Base-by-base conservation (phyloP, 2,797 vertebrate genomes). In the Sebastiscus tertius region DNA sequence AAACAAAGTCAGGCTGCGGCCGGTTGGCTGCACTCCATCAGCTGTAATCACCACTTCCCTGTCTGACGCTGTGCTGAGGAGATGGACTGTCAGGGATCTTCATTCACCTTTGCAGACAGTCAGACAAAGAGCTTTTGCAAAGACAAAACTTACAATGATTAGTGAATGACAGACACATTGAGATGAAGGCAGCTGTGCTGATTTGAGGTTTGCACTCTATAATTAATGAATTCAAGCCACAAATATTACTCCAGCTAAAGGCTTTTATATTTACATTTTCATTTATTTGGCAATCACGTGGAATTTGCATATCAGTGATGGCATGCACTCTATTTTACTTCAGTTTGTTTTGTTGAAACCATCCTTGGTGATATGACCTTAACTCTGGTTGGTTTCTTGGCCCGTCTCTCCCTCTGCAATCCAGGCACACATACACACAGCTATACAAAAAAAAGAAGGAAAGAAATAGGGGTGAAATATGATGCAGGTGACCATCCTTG, bases 401-500 rank as follows among this genome's bases (percentile, higher is more conserved):
- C 8, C n/a, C 5, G 12, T 62, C 58, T 36, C 63, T 68, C 58
- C 69, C 24, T 74, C 36, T 31, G 36, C 9, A 69, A 24, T 69
- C 26, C 62, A 73, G 22, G 13, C 69, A 65, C 49, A 82, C 34
- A 58, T 49, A 27, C 7, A 58, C 26, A 56, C 14, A 61, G 64
- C 74, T 46, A 65, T n/a, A 75, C 59, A 81, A 83, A 49, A 78
- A 81, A 76, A 65, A 81, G 80, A 34, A 78, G 63, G 81, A 78
- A 54, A 33, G 24, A 75, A 66, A 27, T 24, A 65, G 27, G 72
- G 76, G 71, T 82, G 27, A 88, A 92, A 90, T 92, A 79, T 71
- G 71, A 91, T 76, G 64, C 63, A 85, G 39, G 55, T 77, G 64
- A 69, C 55, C 56, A 79, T 84, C 58, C 75, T 73, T 89, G 88